Base-by-base conservation (phyloP, 1,140 invertebrate genomes). In the Prorops nasuta region DNA sequence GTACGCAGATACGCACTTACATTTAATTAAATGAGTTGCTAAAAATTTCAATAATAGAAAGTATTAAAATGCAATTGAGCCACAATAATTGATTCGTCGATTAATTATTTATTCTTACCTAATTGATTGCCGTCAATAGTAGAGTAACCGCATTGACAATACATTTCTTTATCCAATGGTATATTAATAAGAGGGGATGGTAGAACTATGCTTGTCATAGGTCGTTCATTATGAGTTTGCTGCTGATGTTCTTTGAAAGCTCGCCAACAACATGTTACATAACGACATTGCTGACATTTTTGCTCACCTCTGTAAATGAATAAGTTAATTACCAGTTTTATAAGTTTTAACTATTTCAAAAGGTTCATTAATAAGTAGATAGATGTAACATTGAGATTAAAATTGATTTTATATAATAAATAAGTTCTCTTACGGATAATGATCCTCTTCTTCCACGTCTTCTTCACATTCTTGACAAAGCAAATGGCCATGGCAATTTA, bases 121-220 rank as follows among this genome's bases (percentile, higher is more conserved):
- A 76, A 60, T 56, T 58, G 63, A 68, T 79, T 76, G 67, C 89
- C 88, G 58, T 88, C 83, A 32, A 67, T 67, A n/a, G 83, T 84
- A 32, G 71, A 75, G 67, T 85, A 90, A 8, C 86, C 88, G 71
- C 90, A 92, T 17, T 85, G 79, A 69, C 90, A 92, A 64, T 85
- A 80, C 77, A 91, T 79, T 62, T 78, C 75, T 50, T 78, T 79
- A 19, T 81, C 77, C 44, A 88, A 75, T 39, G 72, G 73, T 15
- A 76, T 71, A 52, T 71, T 76, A 3, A 76, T 66, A 0, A 78
- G 58, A 10, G 76, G 81, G 56, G 66, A 80, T 57, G 67, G 80
- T 60, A 70, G 72, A 43, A 78, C 72, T 42, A 60, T 74, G 73
- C 74, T 82, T 71, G 74, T 83, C 79, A 76, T 78, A 58, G 61